Evolutionary conservation across 2,113 vertebrate genomes (phyloP).

Genomic region (Pseudopipra pipra): DNA sequence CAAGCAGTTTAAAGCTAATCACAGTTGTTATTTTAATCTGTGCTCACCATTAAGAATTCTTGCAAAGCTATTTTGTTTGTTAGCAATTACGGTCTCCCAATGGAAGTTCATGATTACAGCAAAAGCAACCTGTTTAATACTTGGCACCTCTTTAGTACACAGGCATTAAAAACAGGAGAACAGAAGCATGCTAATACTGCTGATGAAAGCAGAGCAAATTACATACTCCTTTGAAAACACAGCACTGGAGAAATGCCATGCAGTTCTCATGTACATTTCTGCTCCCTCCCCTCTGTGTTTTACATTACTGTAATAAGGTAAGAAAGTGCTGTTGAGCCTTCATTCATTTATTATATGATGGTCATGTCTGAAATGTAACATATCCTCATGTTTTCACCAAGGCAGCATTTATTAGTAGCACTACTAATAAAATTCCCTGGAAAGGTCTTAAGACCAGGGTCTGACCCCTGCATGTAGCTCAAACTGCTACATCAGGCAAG

Average conservation of each 20-base stretch:
- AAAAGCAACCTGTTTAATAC: conserved; percentile 68
- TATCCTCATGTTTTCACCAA: background rate
- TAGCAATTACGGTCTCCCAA: conserved; percentile 70
- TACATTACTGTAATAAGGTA: background rate
- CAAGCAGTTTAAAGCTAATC: conserved; percentile 75
- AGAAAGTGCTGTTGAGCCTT: background rate
- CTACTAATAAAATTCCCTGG: background rate
- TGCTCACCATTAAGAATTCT: conserved; percentile 69
- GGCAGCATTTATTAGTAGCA: background rate
- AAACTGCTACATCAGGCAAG: background rate
- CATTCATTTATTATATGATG: background rate
- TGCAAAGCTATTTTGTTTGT: conserved; percentile 64
- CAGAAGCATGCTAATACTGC: conserved; percentile 32
- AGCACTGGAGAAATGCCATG: background rate
- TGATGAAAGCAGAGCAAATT: conserved; percentile 18
- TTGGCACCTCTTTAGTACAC: conserved; percentile 51
- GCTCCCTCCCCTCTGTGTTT: background rate
- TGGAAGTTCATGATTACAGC: conserved; percentile 69
- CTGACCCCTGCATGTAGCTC: background rate
- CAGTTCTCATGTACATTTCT: background rate
- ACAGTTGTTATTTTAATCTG: conserved; percentile 73
- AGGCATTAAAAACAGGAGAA: conserved; percentile 55
- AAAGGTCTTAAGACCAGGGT: background rate
- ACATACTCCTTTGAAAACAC: background rate
- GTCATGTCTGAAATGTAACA: background rate